Evolutionary conservation across 2,113 vertebrate species (phyloP), one percentile per base, ranked within the genome.

Genomic region (Cyanoramphus novaezelandiae): DNA sequence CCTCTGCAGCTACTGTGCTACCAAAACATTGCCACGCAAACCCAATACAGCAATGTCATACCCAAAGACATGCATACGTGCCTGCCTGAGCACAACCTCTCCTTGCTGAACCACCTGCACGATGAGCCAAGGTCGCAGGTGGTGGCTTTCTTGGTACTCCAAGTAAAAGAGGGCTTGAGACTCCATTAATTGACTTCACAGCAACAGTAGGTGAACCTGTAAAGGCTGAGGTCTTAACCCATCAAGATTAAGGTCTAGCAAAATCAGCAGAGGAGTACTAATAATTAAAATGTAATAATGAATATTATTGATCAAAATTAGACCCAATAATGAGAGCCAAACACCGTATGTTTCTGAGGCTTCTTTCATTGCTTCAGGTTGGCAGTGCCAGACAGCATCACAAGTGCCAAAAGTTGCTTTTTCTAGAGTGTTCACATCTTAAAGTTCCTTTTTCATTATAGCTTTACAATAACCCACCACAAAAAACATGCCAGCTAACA

Each of bases 11-110:
- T n/a, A 14, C 57, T 59, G 20, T 59, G 33, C 33, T 35, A 59
- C 33, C 20, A 59, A 35, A 59, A 59, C 33, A 33, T 59, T 59
- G 33, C 33, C 33, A 35, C 6, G 1, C 57, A 59, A 59, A 59
- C 57, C 29, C 46, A 50, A 5, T 19, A 33, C 21, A 60, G 67
- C 24, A 33, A 3, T 55, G 43, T 18, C 23, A 17, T 33, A 35
- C 14, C 25, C 1, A 1, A 16, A 27, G 41, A 25, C 17, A 25
- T 11, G n/a, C 0, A 2, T 35, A 25, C 18, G 24, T 31, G 20
- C 24, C 53, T 69, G n/a, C 25, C 52, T 18, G 14, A 62, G 29
- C 29, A 9, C 33, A 29, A 3, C 27, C 17, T 12, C 82, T 65
- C 17, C 31, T 23, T 11, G 43, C 9, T n/a, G 37, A 49, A 41